phyloP scores from a whole-genome alignment of 92 coral and sea anemone species.

The Umimayanthus chanpuru region DNA sequence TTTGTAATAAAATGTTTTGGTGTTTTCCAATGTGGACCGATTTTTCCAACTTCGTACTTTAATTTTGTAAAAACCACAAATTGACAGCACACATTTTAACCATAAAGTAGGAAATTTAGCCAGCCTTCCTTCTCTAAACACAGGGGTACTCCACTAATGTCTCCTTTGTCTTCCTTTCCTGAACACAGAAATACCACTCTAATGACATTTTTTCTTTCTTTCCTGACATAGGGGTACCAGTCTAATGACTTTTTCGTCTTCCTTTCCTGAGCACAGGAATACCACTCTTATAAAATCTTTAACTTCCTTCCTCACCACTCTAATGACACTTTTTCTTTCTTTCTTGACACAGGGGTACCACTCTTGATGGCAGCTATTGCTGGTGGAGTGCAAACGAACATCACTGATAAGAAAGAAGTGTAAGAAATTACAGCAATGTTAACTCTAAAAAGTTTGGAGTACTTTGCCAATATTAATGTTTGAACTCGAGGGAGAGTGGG shows the following conservation, averaged over 20 bases:
- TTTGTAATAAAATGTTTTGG: no score
- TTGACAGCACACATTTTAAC: no score
- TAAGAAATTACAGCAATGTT: slow-evolving; percentile 41
- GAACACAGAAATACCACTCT: slow-evolving; percentile 63
- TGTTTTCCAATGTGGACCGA: no score
- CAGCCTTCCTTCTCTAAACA: neutral
- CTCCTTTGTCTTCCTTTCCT: neutral
- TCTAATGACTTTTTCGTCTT: neutral
- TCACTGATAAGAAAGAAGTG: slow-evolving; percentile 70
- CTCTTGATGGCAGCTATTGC: slow-evolving; percentile 73
- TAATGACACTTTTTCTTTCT: neutral
- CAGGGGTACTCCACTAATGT: neutral
- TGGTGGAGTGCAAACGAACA: slow-evolving; percentile 78
- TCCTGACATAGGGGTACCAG: slow-evolving; percentile 61
- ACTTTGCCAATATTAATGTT: no score
- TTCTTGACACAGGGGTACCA: neutral
- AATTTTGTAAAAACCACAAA: no score
- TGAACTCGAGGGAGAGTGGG: no score
- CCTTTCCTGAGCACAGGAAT: slow-evolving; percentile 50
- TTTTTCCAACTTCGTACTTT: no score
- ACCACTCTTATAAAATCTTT: slow-evolving; percentile 9
- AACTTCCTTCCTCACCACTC: neutral
- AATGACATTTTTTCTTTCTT: no score
- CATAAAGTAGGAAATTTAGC: neutral
- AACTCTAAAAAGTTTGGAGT: neutral